Base-by-base conservation (phyloP, 2,113 vertebrate species). In the Trinectes maculatus region DNA sequence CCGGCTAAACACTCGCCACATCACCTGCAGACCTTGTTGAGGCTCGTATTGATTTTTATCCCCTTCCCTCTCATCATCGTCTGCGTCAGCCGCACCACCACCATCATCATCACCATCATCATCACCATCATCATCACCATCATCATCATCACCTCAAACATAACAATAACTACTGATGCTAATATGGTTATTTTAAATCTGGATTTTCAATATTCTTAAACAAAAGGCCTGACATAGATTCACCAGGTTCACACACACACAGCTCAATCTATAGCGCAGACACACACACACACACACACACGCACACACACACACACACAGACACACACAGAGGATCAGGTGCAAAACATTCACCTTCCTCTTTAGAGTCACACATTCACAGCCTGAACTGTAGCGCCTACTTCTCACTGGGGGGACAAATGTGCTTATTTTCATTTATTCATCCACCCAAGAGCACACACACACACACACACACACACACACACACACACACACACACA, bases 41-140 rank as follows among this genome's bases (percentile, higher is more conserved):
- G 22, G 22, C 31, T 69, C 43, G 58, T 66, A 85, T 84, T 28
- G 25, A 80, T 85, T 77, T 53, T 64, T 71, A 67, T 70, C 64
- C 49, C 47, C 71, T 70, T 76, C 26, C 65, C 18, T 28, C 63
- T 64, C 70, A 68, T 83, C 70, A 63, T 64, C 36, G 22, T 84
- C 82, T 81, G 8, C 10, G 79, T 74, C 74, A 44, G 22, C 18
- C 33, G 16, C 8, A 29, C 6, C 19, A 6, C 37, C 37, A 24
- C 42, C 49, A 22, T 64, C 68, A 42, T 43, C 54, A 39, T 18
- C 24, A 31, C n/a, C 40, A 19, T 21, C 40, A 10, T 43, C n/a
- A 9, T 37, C 9, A 22, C 5, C 40, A 3, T 19, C 19, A 9
- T 75, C 65, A 8, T 49, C 24, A 7, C 53, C 28, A 36, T 40